A percentile compares a stretch with the other conserved stretches of the same genome.
phyloP scores from a whole-genome alignment of 2,113 vertebrate species.

The Tylochromis polylepis region DNA sequence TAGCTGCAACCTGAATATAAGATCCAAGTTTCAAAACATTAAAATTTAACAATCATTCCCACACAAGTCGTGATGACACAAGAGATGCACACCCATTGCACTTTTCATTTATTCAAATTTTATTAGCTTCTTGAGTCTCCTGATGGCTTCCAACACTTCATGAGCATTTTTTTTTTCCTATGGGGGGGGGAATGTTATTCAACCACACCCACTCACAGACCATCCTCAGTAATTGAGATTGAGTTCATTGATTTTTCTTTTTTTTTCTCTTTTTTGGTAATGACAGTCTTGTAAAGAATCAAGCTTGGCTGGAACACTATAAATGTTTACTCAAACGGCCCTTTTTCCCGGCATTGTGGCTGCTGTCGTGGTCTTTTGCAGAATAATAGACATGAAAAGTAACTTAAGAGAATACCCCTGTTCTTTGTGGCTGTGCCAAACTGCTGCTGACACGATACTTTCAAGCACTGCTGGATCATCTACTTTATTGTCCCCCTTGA shows the following conservation, averaged over 20 bases:
- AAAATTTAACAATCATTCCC: slow-evolving; percentile 8
- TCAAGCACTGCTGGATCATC: slow-evolving; percentile 35
- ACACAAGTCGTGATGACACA: not conserved
- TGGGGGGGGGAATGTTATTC: not conserved
- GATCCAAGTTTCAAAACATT: not conserved
- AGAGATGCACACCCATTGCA: not conserved
- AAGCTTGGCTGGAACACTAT: not conserved
- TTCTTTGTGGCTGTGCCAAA: slow-evolving; percentile 19
- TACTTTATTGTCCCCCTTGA: slow-evolving; percentile 31
- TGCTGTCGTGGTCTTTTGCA: slow-evolving; percentile 7
- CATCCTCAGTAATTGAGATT: not conserved
- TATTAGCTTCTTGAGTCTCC: not conserved
- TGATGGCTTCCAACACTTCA: not conserved
- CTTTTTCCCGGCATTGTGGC: not conserved
- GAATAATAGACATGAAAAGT: slow-evolving; percentile 5
- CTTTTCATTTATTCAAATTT: slow-evolving; percentile 8
- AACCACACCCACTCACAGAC: slow-evolving; percentile 3
- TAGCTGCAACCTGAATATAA: not conserved
- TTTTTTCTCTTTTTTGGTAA: not conserved
- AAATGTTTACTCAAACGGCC: not conserved
- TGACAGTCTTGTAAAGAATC: not conserved
- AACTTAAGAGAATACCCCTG: slow-evolving; percentile 24
- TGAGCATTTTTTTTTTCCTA: not conserved
- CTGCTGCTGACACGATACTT: slow-evolving; percentile 46
- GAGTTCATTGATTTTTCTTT: not conserved